Evolutionary conservation across 2,113 vertebrate species (phyloP).

Genomic region (Rallus limicola): DNA sequence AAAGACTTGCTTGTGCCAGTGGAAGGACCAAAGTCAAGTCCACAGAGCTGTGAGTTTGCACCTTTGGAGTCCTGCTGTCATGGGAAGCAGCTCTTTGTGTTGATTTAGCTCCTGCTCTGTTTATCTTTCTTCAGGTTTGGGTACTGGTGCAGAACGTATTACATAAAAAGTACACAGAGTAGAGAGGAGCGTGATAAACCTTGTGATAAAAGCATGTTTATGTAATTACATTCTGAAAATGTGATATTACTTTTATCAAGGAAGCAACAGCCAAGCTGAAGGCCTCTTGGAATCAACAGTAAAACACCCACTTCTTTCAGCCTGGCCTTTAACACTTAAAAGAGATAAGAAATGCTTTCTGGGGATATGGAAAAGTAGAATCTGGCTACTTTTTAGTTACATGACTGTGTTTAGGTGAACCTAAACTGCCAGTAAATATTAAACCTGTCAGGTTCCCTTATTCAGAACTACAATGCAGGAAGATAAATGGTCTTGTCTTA

Average conservation of each 20-base stretch:
- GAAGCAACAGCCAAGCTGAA: background rate
- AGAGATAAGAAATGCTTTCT: background rate
- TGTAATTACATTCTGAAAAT: background rate
- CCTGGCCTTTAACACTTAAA: background rate
- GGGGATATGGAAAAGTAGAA: background rate
- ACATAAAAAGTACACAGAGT: background rate
- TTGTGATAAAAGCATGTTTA: background rate
- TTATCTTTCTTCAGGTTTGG: background rate
- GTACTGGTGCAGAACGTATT: background rate
- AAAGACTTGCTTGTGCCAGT: background rate
- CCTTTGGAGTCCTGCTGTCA: rapidly evolving
- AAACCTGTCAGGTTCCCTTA: background rate
- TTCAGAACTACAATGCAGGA: background rate
- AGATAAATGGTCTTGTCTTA: background rate
- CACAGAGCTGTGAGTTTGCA: background rate
- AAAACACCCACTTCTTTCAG: background rate
- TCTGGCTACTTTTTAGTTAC: background rate
- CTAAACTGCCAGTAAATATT: background rate
- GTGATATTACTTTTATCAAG: background rate
- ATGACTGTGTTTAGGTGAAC: background rate
- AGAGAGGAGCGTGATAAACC: background rate
- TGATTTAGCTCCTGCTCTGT: background rate
- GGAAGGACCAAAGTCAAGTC: background rate
- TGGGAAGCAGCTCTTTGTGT: rapidly evolving
- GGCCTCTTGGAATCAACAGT: background rate